phyloP scores from a whole-genome alignment of 2,113 vertebrate genomes.

The Hepsetus odoe region DNA sequence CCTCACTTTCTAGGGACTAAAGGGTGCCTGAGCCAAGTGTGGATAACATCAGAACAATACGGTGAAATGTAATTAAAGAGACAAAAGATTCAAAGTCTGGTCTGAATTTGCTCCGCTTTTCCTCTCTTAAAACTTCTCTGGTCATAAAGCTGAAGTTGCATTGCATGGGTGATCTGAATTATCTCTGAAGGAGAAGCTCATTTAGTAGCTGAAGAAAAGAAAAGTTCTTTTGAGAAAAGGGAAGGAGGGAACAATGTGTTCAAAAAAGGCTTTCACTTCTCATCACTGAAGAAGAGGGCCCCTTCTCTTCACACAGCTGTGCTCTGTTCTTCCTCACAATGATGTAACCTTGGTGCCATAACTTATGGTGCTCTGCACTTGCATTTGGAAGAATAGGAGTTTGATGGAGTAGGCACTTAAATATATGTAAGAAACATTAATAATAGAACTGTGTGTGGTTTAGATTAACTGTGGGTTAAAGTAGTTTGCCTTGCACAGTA shows the following conservation, averaged over 20 bases:
- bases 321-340: constrained; percentile 29
- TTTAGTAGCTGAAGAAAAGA: constrained; percentile 43
- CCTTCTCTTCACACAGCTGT: constrained; percentile 46
- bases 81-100: constrained; percentile 42
- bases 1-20: constrained; percentile 9
- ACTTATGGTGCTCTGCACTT: constrained; percentile 7
- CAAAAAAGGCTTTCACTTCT: constrained; percentile 45
- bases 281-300: constrained; percentile 36
- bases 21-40: constrained; percentile 7
- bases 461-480: background rate
- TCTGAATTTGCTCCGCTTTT: constrained; percentile 37
- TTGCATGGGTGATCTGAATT: constrained; percentile 46
- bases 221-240: constrained; percentile 42
- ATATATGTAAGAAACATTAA: constrained; percentile 18
- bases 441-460: constrained; percentile 11
- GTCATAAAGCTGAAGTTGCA: constrained; percentile 45
- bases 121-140: constrained; percentile 34
- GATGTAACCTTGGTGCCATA: constrained; percentile 37
- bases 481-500: background rate
- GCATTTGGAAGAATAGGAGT: constrained; percentile 1
- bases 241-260: constrained; percentile 51
- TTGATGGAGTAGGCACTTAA: constrained; percentile 1
- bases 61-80: constrained; percentile 35
- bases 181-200: constrained; percentile 52
- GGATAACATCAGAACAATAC: constrained; percentile 36